Conservation (phyloP, 2,888 invertebrate genomes). For the Meteorus colon region DNA sequence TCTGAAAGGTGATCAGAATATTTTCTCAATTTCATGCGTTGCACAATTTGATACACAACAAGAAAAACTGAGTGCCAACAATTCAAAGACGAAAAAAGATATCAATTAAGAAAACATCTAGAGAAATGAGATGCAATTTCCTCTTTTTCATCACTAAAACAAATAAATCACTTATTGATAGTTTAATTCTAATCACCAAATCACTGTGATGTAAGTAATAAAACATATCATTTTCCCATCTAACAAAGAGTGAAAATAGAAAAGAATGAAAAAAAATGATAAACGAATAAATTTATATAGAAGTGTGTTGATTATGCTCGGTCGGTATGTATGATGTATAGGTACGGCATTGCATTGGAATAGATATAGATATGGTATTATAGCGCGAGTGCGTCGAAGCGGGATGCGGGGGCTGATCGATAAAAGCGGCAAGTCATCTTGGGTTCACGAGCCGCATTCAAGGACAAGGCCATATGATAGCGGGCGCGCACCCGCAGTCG, state of each 20-base stretch:
- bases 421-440: conserved; percentile 66
- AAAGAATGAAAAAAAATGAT: not conserved
- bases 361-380: conserved; percentile 40
- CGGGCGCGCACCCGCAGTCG: conserved; percentile 69
- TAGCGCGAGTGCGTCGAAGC: conserved; percentile 67
- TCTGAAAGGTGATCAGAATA: no score
- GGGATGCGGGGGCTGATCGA: conserved; percentile 73
- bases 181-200: no score
- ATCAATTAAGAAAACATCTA: no score
- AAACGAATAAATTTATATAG: not conserved
- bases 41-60: no score
- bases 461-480: conserved; percentile 78
- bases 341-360: conserved; percentile 67
- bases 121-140: no score
- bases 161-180: no score
- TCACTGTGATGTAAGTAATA: no score
- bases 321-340: conserved; percentile 44
- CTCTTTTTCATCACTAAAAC: no score
- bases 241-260: not conserved
- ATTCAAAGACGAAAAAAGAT: no score
- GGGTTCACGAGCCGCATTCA: conserved; percentile 74
- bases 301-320: conserved; percentile 10
- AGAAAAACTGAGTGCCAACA: no score
- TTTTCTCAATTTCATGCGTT: no score
- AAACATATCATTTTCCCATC: not conserved